Conservation (phyloP, 1,140 invertebrate genomes). For the Metaphire vulgaris region DNA sequence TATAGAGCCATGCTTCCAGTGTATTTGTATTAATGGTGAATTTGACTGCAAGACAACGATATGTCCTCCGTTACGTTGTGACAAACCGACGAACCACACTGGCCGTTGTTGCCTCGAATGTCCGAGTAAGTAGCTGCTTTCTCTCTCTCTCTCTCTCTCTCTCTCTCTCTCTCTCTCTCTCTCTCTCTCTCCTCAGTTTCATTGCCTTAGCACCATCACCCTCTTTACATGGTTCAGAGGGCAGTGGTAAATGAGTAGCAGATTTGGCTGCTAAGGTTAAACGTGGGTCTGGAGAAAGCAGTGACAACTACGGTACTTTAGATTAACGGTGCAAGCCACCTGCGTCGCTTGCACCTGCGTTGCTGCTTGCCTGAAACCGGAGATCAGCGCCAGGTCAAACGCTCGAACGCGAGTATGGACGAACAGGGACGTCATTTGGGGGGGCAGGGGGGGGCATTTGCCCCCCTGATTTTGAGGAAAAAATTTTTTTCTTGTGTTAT, state of each 20-base stretch:
- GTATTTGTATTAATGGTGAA: constrained; percentile 13
- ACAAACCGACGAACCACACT: background rate
- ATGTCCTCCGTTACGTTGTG: background rate
- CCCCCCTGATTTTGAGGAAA: too few relatives aligned
- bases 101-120: background rate
- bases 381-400: too few relatives aligned
- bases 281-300: background rate
- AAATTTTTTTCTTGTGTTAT: too few relatives aligned
- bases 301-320: background rate
- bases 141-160: too few relatives aligned
- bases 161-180: too few relatives aligned
- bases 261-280: background rate
- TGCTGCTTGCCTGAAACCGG: too few relatives aligned
- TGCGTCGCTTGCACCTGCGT: too few relatives aligned
- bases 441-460: too few relatives aligned
- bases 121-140: background rate
- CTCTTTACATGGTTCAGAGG: background rate
- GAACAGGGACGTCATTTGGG: too few relatives aligned
- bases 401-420: too few relatives aligned
- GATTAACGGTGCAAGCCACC: too few relatives aligned
- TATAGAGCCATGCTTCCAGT: constrained; percentile 21
- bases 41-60: constrained; percentile 8
- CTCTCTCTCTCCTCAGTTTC: too few relatives aligned
- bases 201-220: background rate
- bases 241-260: background rate